Conservation (phyloP, 2,797 vertebrate species). For the Mustela erminea region DNA sequence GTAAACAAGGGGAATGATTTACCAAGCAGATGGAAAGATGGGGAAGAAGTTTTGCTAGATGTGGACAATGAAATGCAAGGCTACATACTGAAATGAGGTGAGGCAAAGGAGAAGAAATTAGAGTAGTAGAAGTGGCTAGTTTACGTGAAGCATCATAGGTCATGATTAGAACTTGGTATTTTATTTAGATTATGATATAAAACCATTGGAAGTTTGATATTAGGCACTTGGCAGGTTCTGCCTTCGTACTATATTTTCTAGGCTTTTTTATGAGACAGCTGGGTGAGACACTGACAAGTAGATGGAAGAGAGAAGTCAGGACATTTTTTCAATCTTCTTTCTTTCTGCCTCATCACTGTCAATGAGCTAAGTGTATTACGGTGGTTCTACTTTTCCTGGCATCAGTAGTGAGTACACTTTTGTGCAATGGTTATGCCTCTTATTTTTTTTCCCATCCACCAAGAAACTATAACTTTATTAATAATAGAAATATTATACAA, state of each 20-base stretch:
- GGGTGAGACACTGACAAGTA: background rate
- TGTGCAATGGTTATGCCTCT: background rate
- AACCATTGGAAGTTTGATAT: background rate
- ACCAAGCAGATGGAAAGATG: background rate
- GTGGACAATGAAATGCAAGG: background rate
- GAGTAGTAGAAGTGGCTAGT: background rate
- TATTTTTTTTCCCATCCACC: background rate
- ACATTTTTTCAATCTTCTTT: background rate
- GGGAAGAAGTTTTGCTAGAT: background rate
- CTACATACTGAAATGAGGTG: background rate
- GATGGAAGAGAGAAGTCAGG: background rate
- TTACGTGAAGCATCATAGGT: background rate
- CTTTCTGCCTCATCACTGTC: background rate
- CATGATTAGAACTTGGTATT: background rate
- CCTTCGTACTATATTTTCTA: background rate
- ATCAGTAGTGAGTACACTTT: background rate
- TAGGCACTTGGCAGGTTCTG: background rate
- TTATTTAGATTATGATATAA: background rate
- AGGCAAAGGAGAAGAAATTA: background rate
- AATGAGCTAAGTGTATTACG: background rate
- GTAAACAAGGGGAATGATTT: background rate
- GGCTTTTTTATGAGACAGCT: background rate
- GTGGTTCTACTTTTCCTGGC: background rate
- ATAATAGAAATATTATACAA: background rate
- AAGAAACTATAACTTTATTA: background rate